Percentiles rank a stretch among this genome's conserved stretches.
These are phyloP conservation scores for Cynopterus brachyotis DNA, from an alignment of 2,113 vertebrate species.

Conservation along the genomic window DNA sequence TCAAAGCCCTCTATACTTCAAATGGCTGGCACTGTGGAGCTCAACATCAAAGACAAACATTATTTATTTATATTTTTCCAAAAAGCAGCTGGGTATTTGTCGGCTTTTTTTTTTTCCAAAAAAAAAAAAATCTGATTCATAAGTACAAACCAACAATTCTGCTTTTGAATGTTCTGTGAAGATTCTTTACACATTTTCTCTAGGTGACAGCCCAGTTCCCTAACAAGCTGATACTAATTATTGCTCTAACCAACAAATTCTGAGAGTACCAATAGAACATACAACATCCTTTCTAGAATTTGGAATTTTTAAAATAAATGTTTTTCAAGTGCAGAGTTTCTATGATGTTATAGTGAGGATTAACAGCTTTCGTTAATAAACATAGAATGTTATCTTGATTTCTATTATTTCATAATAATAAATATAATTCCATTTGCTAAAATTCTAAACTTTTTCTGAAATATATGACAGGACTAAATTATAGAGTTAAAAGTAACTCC, in stretches of 20 bases:
- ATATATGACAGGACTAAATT: background rate
- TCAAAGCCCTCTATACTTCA: slow-evolving; percentile 48
- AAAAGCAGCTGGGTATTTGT: slow-evolving; percentile 63
- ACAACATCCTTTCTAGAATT: background rate
- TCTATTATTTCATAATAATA: background rate
- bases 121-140: slow-evolving; percentile 41
- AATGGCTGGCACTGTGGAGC: background rate
- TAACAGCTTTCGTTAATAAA: background rate
- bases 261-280: background rate
- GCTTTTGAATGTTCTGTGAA: slow-evolving; percentile 49
- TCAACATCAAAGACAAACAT: slow-evolving; percentile 58
- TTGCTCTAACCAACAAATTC: slow-evolving; percentile 28
- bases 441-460: background rate
- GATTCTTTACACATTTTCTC: slow-evolving; percentile 28
- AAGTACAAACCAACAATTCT: slow-evolving; percentile 43
- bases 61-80: background rate
- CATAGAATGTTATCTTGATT: background rate
- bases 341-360: background rate
- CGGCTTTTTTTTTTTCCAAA: slow-evolving; percentile 38
- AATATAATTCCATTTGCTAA: slow-evolving; percentile 6
- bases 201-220: background rate
- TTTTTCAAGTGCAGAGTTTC: slow-evolving; percentile 18
- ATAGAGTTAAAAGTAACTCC: background rate
- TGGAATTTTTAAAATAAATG: slow-evolving; percentile 12
- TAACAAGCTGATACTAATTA: slow-evolving; percentile 45